Evolutionary conservation across 2,797 vertebrate species (phyloP).

Genomic region (Pseudotriccus pelzelni): DNA sequence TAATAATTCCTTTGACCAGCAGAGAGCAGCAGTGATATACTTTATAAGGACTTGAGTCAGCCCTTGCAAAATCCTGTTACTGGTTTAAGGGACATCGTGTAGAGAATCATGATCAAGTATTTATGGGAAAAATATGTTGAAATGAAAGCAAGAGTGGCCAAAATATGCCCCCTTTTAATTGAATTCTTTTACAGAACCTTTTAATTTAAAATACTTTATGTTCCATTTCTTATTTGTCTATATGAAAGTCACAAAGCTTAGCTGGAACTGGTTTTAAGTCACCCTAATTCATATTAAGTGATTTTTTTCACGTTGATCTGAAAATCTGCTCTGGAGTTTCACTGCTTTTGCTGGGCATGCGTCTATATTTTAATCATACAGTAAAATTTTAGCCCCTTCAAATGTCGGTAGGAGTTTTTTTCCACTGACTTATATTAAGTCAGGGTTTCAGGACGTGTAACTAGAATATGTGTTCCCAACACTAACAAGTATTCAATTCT

Average conservation of each 20-base stretch:
- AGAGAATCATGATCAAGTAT: neutral
- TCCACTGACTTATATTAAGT: neutral
- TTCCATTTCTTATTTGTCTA: neutral
- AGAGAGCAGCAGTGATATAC: slow-evolving; percentile 80
- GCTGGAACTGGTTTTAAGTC: neutral
- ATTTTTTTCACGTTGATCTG: neutral
- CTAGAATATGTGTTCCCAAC: neutral
- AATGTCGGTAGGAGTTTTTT: neutral
- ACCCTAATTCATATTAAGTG: neutral
- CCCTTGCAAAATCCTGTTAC: neutral
- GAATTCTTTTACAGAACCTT: neutral
- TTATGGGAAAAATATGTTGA: neutral
- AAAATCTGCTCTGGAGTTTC: neutral
- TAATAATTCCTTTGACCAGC: slow-evolving; percentile 74
- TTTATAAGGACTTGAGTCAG: neutral
- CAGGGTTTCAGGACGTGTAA: neutral
- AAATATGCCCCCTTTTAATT: neutral
- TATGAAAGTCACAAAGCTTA: neutral
- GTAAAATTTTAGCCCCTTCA: neutral
- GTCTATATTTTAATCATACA: neutral
- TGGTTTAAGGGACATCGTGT: neutral
- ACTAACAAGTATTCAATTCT: neutral
- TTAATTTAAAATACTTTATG: neutral
- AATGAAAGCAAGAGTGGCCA: neutral
- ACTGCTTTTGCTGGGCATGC: neutral